Percentiles rank a stretch among this genome's conserved stretches.
phyloP scores from a whole-genome alignment of 2,113 vertebrate species.

The Anarhynchus alexandrinus region DNA sequence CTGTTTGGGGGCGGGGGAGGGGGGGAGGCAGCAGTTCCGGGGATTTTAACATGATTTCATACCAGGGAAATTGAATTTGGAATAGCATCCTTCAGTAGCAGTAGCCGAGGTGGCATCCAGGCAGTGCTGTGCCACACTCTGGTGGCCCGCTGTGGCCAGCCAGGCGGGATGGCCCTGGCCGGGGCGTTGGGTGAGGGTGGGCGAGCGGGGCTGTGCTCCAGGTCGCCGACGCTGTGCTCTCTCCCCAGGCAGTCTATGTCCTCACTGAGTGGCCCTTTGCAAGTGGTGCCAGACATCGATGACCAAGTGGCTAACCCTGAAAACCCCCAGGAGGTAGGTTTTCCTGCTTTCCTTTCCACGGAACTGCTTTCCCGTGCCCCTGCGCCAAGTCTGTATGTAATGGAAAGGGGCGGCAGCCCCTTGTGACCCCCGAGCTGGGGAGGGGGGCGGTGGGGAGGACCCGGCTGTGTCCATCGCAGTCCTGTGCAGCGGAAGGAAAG shows the following conservation, averaged over 20 bases:
- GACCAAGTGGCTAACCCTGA: constrained; percentile 92
- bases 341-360: not conserved
- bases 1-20: not conserved
- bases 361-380: not conserved
- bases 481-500: not conserved
- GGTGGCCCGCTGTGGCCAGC: no score
- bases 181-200: not conserved
- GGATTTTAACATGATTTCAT: not conserved
- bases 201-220: not conserved
- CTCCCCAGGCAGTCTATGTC: constrained; percentile 92
- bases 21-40: not conserved
- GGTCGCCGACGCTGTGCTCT: not conserved
- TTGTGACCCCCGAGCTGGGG: fast-evolving
- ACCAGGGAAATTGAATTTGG: not conserved
- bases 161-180: not conserved
- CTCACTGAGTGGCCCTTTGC: constrained; percentile 91
- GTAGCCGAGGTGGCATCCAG: not conserved
- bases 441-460: not conserved
- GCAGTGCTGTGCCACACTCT: fast-evolving
- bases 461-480: fast-evolving
- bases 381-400: not conserved
- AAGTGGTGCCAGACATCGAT: constrained; percentile 97
- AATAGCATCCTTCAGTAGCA: not conserved
- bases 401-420: not conserved
- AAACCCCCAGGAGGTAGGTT: constrained; percentile 89